Evolutionary conservation across 2,888 invertebrate species (phyloP).

Genomic region (Luffia ferchaultella): DNA sequence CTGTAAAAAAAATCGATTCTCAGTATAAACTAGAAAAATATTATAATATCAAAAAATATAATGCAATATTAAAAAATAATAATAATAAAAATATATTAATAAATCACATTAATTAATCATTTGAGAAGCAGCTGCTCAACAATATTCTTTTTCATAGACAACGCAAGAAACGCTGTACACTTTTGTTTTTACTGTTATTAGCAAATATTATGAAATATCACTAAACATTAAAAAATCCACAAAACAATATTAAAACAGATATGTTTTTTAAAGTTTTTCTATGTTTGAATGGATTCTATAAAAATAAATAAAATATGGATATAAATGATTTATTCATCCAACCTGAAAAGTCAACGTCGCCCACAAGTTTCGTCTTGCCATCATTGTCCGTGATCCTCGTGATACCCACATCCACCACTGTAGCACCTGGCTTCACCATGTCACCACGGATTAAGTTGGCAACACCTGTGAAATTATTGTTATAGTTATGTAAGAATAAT

Average conservation of each 20-base stretch:
- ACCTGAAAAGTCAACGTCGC: constrained; percentile 91
- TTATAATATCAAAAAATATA: neutral
- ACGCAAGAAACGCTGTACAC: too few species aligned
- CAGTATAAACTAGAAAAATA: neutral
- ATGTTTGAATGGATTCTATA: too few species aligned
- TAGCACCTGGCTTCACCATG: constrained; percentile 90
- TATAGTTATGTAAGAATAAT: constrained; percentile 1
- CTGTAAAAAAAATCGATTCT: constrained; percentile 38
- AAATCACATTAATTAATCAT: neutral
- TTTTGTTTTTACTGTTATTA: too few species aligned
- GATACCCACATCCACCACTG: constrained; percentile 90
- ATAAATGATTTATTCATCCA: too few species aligned
- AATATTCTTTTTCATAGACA: too few species aligned
- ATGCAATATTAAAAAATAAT: neutral
- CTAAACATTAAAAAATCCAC: too few species aligned
- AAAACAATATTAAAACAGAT: too few species aligned
- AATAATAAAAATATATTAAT: neutral
- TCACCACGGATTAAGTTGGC: constrained; percentile 79
- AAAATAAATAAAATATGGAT: too few species aligned
- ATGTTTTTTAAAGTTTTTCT: too few species aligned
- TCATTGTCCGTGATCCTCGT: constrained; percentile 71
- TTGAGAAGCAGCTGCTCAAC: too few species aligned
- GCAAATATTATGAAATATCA: too few species aligned
- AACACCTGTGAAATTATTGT: constrained; percentile 65
- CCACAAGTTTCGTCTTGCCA: constrained; percentile 79